Evolutionary conservation across 1,140 invertebrate species (phyloP), one percentile per base, ranked within the genome.

Genomic region (Drosophila funebris): DNA sequence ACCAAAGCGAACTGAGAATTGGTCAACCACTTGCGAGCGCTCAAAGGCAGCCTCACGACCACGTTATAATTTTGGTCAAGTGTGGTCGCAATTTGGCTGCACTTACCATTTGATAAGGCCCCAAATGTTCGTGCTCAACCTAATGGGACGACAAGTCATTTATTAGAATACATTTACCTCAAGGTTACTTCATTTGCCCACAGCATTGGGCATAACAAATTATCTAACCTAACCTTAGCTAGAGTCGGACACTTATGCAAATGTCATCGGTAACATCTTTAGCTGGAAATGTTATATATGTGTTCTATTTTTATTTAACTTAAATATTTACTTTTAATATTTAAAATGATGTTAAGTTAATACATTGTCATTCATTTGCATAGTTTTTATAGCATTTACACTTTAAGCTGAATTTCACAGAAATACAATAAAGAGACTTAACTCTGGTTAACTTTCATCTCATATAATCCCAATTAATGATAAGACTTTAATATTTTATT

Each of bases 1-100:
- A 9, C 31, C 33, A 36, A 9, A 11, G 31, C n/a, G 5, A 36
- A 36, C 4, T 0, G 3, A 36, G 3, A 13, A 4, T 36, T n/a
- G 7, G 3, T 22, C 43, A 46, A n/a, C 1, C 11, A 36, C 11
- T 29, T 14, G 13, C 24, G n/a, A n/a, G n/a, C n/a, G n/a, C n/a
- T n/a, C n/a, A n/a, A 4, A 3, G 13, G 27, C 24, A 16, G 29
- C 24, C 27, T 24, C 16, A 2, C 8, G 9, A 3, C 13, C 48
- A 36, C 4, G 16, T 37, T 37, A 13, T 8, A 54, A 54, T 22
- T 6, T 29, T 54, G 52, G 5, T n/a, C 11, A 54, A 54, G 18
- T 22, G 16, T 54, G 52, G 52, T 54, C 52, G 52, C 33, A 54
- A 54, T 24, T 54, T 4, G 52, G 18, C 18, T 39, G 20, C 33